Evolutionary conservation across 2,888 invertebrate species (phyloP), one percentile per base, ranked within the genome.

Genomic region (Pyrrhia umbra): DNA sequence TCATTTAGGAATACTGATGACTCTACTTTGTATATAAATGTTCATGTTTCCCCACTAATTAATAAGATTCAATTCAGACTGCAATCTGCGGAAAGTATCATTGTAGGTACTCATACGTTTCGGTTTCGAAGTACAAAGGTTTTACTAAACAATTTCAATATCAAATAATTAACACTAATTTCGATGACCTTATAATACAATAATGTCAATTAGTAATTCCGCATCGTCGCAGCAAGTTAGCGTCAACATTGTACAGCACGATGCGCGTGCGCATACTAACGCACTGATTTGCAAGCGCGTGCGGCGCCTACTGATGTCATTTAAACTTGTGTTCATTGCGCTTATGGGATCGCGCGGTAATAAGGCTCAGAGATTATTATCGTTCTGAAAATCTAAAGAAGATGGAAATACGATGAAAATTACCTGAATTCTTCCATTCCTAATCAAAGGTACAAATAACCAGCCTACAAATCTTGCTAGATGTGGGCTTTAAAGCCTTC

Each of bases 191-290:
- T 46, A 25, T 34, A 27, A 21, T 6, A 5, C 57, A 54, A 49
- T 3, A n/a, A 27, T 52, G 16, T 47, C 27, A 42, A 72, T 80
- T 59, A 80, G 43, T 47, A 39, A 73, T 80, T 77, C 57, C 20
- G 43, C 20, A n/a, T 2, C 18, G 62, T 20, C 39, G 15, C 47
- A 55, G 51, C 45, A 62, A 51, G 40, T 77, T 46, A 74, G 23
- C 59, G 64, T 68, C 57, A 51, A 77, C 75, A 74, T 62, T 65
- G 69, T 68, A 55, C 55, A 37, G 47, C 15, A 10, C 6, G n/a
- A 16, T 54, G 68, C 60, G 62, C 43, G 46, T 23, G 75, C 61
- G 68, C 68, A 65, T 68, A 60, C 57, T 68, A 68, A 77, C 54
- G 18, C 37, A 6, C 34, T 15, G 23, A 60, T 60, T 47, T 45